These are phyloP conservation scores for Gnathonemus longibarbis DNA, from an alignment of 2,113 vertebrate species.

Conservation along the genomic window DNA sequence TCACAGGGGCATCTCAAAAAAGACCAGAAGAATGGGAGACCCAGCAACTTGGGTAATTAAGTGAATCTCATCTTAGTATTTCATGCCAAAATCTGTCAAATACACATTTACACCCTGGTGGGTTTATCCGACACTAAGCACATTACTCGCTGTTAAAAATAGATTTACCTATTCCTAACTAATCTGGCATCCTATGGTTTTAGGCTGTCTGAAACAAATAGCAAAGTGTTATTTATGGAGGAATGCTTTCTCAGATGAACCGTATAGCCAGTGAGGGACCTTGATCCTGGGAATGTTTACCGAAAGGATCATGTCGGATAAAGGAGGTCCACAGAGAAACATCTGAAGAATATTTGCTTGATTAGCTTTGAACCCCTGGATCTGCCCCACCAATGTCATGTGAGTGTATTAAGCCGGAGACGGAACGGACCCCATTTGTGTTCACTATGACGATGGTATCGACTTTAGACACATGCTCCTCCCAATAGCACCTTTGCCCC, in stretches of 20 bases:
- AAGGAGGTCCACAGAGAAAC: background rate
- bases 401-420: background rate
- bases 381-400: background rate
- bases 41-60: background rate
- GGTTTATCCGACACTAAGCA: slow-evolving; percentile 13
- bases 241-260: background rate
- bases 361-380: background rate
- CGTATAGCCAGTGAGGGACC: background rate
- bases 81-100: background rate
- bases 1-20: background rate
- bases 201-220: background rate
- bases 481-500: background rate
- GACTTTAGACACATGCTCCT: background rate
- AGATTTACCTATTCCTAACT: background rate
- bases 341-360: background rate
- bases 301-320: background rate
- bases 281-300: background rate
- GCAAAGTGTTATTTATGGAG: background rate
- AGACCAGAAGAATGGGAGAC: background rate
- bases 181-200: background rate
- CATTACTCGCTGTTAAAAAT: background rate
- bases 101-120: slow-evolving; percentile 7
- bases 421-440: background rate
- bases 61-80: background rate
- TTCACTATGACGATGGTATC: background rate